Conservation (phyloP, 2,888 invertebrate genomes). For the Drosophila longiperda region DNA sequence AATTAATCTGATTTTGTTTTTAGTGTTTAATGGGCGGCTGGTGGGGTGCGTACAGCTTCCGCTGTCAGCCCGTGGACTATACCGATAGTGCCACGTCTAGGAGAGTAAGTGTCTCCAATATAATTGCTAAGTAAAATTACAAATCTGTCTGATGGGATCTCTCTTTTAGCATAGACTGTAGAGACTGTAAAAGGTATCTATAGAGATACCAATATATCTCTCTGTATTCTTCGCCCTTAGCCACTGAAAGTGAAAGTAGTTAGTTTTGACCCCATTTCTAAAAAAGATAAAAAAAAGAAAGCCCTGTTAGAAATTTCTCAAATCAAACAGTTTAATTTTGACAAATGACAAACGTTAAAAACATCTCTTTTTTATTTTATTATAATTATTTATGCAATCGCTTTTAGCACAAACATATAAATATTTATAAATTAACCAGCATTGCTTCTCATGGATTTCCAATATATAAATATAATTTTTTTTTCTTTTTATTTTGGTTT, state of each 20-base stretch:
- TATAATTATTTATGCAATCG: conserved; percentile 18
- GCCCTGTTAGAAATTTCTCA: not conserved
- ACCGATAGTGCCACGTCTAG: conserved; percentile 91
- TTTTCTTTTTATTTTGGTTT: conserved; percentile 15
- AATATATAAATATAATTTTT: conserved; percentile 8
- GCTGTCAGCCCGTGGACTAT: conserved; percentile 96
- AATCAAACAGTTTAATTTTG: not conserved
- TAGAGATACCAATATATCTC: not conserved
- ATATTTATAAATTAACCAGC: conserved; percentile 24
- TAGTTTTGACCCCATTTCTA: not conserved
- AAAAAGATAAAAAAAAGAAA: not conserved
- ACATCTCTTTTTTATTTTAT: conserved; percentile 1
- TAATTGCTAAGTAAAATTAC: conserved; percentile 3
- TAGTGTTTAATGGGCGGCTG: conserved; percentile 95
- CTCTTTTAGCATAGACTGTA: not conserved
- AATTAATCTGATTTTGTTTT: conserved; percentile 82
- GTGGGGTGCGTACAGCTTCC: conserved; percentile 94
- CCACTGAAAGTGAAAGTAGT: conserved; percentile 20
- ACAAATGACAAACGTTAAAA: conserved; percentile 1
- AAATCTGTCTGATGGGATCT: conserved; percentile 26
- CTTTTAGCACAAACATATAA: conserved; percentile 17
- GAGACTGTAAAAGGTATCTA: not conserved
- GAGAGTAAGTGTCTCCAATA: conserved; percentile 89
- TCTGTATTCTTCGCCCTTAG: conserved; percentile 1
- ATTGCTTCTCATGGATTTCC: conserved; percentile 22